Percentiles rank a stretch among this genome's conserved stretches.
These are phyloP conservation scores for Acanthosoma haemorrhoidale DNA, from an alignment of 2,888 invertebrate species.

Conservation along the genomic window DNA sequence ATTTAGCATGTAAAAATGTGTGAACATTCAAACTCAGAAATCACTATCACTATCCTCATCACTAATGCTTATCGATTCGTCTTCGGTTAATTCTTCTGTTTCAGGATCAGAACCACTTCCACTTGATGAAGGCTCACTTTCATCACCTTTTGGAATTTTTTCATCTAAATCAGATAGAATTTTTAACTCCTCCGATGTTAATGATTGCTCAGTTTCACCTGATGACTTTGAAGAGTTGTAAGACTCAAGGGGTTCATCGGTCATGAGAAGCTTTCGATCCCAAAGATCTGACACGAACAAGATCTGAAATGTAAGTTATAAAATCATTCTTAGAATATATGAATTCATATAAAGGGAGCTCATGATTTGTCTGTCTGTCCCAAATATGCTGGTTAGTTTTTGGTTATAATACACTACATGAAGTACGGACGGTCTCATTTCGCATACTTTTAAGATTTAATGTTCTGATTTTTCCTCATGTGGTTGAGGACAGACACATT, in stretches of 20 bases:
- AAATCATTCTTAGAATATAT: too few species aligned
- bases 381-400: too few species aligned
- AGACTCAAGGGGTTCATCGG: constrained; percentile 56
- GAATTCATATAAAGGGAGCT: too few species aligned
- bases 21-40: too few species aligned
- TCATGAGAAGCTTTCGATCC: constrained; percentile 75
- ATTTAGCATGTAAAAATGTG: too few species aligned
- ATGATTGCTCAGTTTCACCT: neutral
- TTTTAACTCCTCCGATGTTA: constrained; percentile 11
- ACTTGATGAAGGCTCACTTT: neutral
- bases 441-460: too few species aligned
- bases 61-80: neutral
- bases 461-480: too few species aligned
- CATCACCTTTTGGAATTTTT: constrained; percentile 11
- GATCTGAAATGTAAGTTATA: constrained; percentile 28
- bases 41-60: too few species aligned
- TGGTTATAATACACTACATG: too few species aligned
- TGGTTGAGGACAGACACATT: too few species aligned
- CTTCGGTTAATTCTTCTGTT: neutral
- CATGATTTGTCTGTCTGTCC: too few species aligned
- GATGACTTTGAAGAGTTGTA: neutral
- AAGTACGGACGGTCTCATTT: too few species aligned
- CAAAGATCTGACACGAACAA: constrained; percentile 65
- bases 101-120: neutral
- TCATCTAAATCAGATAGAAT: constrained; percentile 9